phyloP scores from a whole-genome alignment of 2,888 invertebrate genomes.

The Tortricodes alternella region DNA sequence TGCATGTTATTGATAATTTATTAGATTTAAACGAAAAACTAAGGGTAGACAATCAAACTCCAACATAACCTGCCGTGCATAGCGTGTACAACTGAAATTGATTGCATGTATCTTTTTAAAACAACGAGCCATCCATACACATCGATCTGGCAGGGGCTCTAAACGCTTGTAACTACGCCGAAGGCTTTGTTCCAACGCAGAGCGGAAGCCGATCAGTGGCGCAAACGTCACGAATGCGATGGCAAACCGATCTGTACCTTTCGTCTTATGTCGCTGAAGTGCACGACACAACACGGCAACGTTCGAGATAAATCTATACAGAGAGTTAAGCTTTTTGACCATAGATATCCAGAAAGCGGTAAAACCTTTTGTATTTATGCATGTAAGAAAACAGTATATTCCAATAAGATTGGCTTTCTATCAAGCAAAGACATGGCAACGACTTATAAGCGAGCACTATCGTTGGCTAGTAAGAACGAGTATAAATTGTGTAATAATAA shows the following conservation, averaged over 20 bases:
- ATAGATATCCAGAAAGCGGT: too few relatives aligned
- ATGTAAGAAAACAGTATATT: too few relatives aligned
- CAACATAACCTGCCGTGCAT: not conserved
- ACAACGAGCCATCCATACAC: constrained; percentile 39
- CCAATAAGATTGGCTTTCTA: too few relatives aligned
- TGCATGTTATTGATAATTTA: not conserved
- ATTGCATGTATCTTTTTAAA: constrained; percentile 34
- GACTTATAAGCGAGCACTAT: too few relatives aligned
- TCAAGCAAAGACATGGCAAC: too few relatives aligned
- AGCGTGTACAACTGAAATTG: constrained; percentile 23
- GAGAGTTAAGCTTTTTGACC: too few relatives aligned
- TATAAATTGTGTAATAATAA: too few relatives aligned
- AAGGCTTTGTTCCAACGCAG: constrained; percentile 8
- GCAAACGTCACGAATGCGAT: not conserved
- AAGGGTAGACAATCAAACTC: constrained; percentile 3
- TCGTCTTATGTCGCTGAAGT: not conserved
- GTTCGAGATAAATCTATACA: too few relatives aligned
- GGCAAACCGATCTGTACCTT: not conserved
- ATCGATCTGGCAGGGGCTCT: constrained; percentile 33
- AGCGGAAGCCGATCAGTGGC: constrained; percentile 7
- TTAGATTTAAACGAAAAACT: not conserved
- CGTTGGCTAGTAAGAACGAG: too few relatives aligned
- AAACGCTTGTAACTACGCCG: constrained; percentile 20
- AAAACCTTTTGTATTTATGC: too few relatives aligned
- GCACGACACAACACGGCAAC: too few relatives aligned